Base-by-base conservation (phyloP, 2,888 invertebrate genomes). In the Ischnura elegans region DNA sequence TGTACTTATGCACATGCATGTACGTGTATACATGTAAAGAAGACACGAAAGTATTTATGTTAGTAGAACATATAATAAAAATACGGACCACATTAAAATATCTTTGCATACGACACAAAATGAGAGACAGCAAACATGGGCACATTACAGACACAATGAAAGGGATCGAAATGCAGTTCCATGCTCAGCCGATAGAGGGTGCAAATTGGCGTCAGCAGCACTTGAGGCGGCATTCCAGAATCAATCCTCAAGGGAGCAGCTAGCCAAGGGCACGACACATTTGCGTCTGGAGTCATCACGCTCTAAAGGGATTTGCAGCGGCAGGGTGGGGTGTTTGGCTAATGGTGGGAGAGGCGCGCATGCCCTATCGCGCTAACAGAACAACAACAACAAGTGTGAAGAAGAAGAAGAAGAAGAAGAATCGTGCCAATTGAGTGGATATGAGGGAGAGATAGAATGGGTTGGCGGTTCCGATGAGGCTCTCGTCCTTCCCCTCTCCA, bases 181-280 rank as follows among this genome's bases (percentile, higher is more conserved):
- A 90, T 90, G 90, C 90, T 66, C 90, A 90, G 90, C 90, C 90
- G 90, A 90, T 42, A 90, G 90, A 66, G 43, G 90, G 90, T 90
- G 90, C 90, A 90, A 90, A 90, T 61, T 42, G 61, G 55, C 55
- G 42, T 90, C 90, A 90, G 90, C 90, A 90, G 61, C 61, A 90
- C 61, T 61, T 61, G 90, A 90, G 90, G 90, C 55, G 43, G 90
- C 90, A 90, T 90, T 90, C 90, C 90, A 43, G n/a, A n/a, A n/a
- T n/a, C n/a, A 76, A 66, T 90, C 61, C 90, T 90, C 90, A 61
- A 90, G 43, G 66, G 55, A 61, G 66, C 90, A 90, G 90, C 90
- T 42, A 90, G 61, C 90, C 55, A 90, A 90, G 61, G 90, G 66
- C 61, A 61, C 55, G 55, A 61, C 90, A 61, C 43, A 90, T 90